These are phyloP conservation scores for Prionailurus bengalensis DNA, from an alignment of 2,113 vertebrate species.

Conservation along the genomic window DNA sequence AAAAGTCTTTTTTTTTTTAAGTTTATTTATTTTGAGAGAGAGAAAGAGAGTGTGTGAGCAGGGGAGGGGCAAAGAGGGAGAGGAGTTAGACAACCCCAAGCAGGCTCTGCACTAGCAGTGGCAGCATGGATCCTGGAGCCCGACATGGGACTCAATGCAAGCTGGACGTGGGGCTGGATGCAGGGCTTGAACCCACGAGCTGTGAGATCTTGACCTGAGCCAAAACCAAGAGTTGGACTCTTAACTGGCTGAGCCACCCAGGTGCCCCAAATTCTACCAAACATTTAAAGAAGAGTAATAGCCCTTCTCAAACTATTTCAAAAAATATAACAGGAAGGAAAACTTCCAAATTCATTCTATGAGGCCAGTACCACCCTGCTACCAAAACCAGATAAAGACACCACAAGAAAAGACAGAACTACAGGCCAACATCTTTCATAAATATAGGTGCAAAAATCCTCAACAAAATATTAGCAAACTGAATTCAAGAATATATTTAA, in stretches of 20 bases:
- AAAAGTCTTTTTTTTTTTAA: neutral
- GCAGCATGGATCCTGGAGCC: too few relatives aligned
- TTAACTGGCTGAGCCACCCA: too few relatives aligned
- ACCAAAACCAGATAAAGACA: neutral
- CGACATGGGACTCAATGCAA: too few relatives aligned
- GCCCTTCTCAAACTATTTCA: neutral
- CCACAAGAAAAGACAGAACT: neutral
- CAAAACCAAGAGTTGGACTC: too few relatives aligned
- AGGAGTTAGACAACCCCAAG: too few relatives aligned
- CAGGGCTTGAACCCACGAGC: too few relatives aligned
- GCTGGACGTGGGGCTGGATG: too few relatives aligned
- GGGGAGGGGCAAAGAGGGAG: too few relatives aligned
- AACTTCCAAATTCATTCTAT: neutral
- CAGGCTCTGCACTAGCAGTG: too few relatives aligned
- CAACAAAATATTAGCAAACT: neutral
- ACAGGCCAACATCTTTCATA: neutral
- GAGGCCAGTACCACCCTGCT: neutral
- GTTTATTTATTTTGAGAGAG: too few relatives aligned
- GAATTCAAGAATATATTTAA: neutral
- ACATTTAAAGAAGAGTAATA: neutral
- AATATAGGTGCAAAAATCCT: neutral
- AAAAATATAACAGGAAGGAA: neutral
- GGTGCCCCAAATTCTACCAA: neutral
- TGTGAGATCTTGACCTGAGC: too few relatives aligned
- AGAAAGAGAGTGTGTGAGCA: too few relatives aligned